Evolutionary conservation across 1,140 invertebrate species (phyloP).

Genomic region (Marisa cornuarietis): DNA sequence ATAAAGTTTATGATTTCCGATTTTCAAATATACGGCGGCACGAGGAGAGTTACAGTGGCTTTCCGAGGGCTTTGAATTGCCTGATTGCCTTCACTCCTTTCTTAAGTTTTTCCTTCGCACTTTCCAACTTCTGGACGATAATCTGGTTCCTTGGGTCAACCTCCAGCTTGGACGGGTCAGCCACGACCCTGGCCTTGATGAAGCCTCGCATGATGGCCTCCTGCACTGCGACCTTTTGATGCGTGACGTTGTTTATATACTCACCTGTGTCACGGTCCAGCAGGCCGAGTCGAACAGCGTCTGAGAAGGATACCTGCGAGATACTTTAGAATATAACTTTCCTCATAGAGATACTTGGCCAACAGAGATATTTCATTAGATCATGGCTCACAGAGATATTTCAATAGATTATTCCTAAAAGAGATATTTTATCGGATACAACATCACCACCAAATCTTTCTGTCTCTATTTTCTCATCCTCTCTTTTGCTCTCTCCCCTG

Average conservation of each 20-base stretch:
- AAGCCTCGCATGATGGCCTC: conserved; percentile 64
- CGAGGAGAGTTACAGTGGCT: not conserved
- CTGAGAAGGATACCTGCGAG: conserved; percentile 44
- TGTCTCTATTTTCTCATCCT: no score
- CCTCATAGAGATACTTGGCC: no score
- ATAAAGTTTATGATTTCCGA: not conserved
- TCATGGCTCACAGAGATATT: no score
- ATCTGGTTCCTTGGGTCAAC: conserved; percentile 62
- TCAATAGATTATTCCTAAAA: no score
- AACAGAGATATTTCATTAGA: no score
- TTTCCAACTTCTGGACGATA: conserved; percentile 57
- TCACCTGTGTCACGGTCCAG: conserved; percentile 55
- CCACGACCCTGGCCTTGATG: conserved; percentile 61
- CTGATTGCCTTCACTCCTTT: conserved; percentile 53
- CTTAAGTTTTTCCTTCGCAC: conserved; percentile 51
- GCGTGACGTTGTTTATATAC: conserved; percentile 59
- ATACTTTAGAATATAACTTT: not conserved
- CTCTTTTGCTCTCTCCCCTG: no score
- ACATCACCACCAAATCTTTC: no score
- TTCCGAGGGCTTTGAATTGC: conserved; percentile 43
- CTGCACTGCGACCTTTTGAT: conserved; percentile 52
- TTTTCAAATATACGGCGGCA: not conserved
- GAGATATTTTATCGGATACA: no score
- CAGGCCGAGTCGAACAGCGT: conserved; percentile 50
- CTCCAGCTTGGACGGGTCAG: conserved; percentile 56